Evolutionary conservation across 2,113 vertebrate genomes (phyloP), one percentile per base, ranked within the genome.

Genomic region (Pterocles burchelli): DNA sequence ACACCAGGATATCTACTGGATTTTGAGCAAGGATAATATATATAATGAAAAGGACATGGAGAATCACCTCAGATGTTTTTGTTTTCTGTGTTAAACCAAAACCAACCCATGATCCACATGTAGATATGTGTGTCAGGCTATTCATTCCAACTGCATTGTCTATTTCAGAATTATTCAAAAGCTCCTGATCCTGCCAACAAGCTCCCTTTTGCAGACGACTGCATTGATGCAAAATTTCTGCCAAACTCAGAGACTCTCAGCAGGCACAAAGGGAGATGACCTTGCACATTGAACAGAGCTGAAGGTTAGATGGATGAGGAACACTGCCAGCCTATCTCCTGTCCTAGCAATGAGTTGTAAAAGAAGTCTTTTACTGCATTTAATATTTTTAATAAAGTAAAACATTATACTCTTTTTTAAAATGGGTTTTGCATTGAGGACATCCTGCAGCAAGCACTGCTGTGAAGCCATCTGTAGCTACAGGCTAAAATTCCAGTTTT

Each of bases 401-500:
- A 92, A 67, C 9, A 8, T 7, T 28, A 49, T 6, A 10, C 16
- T 41, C 59, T 76, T 26, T 22, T 36, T 14, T 25, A 8, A 3
- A 1, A 48, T 74, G 24, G 34, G 38, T 29, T 86, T 79, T 90
- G 11, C 43, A 24, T 57, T 59, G 31, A 77, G 41, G n/a, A 62
- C 61, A 54, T 54, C 25, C 57, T 91, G 38, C 34, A 84, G 31
- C 46, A 62, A 63, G 22, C 25, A 36, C 58, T 92, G 38, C 31
- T 88, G 57, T 85, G 74, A 83, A 95, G 83, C 52, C 68, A 65
- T 34, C 43, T 91, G 75, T 55, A 95, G 58, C n/a, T 49, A 45
- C 21, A 68, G 83, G 49, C 19, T 84, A 57, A 90, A 92, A 46
- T 51, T 71, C 45, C 62, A 52, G 36, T 49, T 92, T 51, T 3